Conservation (phyloP, 30 jellyfish, hydroid and myxozoan species). For the Aurelia aurita region DNA sequence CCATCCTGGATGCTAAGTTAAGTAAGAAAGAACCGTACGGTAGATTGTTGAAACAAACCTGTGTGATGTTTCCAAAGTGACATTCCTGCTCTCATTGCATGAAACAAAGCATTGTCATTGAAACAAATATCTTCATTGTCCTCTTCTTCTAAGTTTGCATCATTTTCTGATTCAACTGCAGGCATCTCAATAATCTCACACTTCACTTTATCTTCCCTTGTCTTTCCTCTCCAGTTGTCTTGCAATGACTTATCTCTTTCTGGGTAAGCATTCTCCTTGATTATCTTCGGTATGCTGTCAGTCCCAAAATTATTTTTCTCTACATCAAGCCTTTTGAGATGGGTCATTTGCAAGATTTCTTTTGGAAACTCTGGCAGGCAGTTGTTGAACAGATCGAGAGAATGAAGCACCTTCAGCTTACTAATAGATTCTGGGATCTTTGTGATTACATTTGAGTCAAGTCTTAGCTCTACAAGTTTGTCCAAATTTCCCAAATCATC, state of each 20-base stretch:
- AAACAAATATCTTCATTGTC: constrained; percentile 43
- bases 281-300: constrained; percentile 68
- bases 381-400: constrained; percentile 88
- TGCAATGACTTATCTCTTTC: constrained; percentile 75
- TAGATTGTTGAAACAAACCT: constrained; percentile 27
- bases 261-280: constrained; percentile 81
- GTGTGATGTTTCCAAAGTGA: constrained; percentile 90
- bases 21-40: no score
- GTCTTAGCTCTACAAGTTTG: constrained; percentile 71
- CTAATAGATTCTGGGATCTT: constrained; percentile 73
- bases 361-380: constrained; percentile 73
- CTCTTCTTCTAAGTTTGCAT: constrained; percentile 29
- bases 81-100: constrained; percentile 88
- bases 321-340: constrained; percentile 76
- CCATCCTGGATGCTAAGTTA: no score
- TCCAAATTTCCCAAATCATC: constrained; percentile 71
- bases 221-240: constrained; percentile 92
- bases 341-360: constrained; percentile 35
- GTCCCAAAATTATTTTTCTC: constrained; percentile 74
- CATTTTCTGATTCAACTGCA: not conserved
- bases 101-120: constrained; percentile 60
- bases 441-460: constrained; percentile 68
- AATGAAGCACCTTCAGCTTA: constrained; percentile 47
- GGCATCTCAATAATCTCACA: constrained; percentile 52
- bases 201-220: constrained; percentile 65